These are phyloP conservation scores for Poecilia velifera DNA, from an alignment of 2,797 vertebrate genomes.

Conservation along the genomic window DNA sequence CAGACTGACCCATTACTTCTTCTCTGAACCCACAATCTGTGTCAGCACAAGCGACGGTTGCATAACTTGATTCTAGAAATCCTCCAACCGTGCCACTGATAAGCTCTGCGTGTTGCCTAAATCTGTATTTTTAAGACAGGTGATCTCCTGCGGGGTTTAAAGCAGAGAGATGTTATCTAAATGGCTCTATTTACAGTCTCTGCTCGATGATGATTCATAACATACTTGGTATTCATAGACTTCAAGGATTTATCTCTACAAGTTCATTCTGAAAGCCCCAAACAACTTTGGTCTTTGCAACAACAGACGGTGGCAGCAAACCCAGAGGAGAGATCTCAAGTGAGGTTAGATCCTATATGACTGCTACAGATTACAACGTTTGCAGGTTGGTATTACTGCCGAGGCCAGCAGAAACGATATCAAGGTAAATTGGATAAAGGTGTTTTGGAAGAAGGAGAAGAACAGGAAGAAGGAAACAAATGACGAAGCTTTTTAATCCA, in stretches of 20 bases:
- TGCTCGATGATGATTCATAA: not conserved
- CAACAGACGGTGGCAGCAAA: conserved; percentile 32
- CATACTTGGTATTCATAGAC: not conserved
- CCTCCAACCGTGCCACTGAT: conserved; percentile 38
- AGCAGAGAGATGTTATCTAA: not conserved
- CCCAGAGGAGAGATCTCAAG: conserved; percentile 27
- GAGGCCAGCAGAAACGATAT: conserved; percentile 13
- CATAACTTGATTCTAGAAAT: conserved; percentile 63
- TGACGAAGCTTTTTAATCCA: not conserved
- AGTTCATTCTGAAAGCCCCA: not conserved
- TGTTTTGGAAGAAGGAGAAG: conserved; percentile 37
- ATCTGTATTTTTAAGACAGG: conserved; percentile 34
- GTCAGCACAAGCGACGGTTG: conserved; percentile 56
- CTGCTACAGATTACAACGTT: not conserved
- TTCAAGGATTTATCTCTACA: conserved; percentile 10
- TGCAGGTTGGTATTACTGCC: not conserved
- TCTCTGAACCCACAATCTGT: conserved; percentile 40
- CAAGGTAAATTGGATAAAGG: conserved; percentile 37
- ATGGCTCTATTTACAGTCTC: conserved; percentile 6
- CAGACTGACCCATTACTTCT: conserved; percentile 58
- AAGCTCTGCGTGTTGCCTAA: conserved; percentile 23
- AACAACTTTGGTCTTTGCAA: not conserved
- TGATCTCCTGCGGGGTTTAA: conserved; percentile 20
- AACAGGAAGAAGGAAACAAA: conserved; percentile 9
- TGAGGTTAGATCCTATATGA: not conserved